Percentiles rank a stretch among this genome's conserved stretches.
Conservation (phyloP, 2,888 invertebrate species). For the Ichneumoninae sp. region DNA sequence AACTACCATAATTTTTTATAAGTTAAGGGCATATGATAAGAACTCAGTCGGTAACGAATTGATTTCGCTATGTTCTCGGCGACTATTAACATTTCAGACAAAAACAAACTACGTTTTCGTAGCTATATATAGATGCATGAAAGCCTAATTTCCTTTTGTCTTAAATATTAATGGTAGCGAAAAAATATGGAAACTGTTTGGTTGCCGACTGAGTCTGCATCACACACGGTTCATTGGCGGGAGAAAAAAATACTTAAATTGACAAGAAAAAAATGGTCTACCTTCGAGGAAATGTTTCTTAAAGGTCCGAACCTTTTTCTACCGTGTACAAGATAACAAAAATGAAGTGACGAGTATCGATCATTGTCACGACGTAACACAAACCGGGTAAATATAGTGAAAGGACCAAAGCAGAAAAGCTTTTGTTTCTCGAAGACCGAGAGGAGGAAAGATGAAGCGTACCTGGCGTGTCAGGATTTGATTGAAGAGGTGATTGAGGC, state of each 20-base stretch:
- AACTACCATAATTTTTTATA: too few species aligned
- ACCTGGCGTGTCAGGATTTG: conserved; percentile 79
- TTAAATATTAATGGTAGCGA: too few species aligned
- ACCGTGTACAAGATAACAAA: not conserved
- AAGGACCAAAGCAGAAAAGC: not conserved
- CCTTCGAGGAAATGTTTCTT: not conserved
- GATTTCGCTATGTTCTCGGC: too few species aligned
- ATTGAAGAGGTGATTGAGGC: conserved; percentile 85
- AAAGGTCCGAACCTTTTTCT: not conserved
- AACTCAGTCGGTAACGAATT: too few species aligned
- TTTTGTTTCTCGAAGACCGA: not conserved
- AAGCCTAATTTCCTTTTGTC: too few species aligned
- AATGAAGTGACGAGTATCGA: not conserved
- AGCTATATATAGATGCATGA: too few species aligned
- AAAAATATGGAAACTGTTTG: too few species aligned
- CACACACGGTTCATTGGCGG: too few species aligned
- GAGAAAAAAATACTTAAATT: not conserved
- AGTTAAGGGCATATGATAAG: too few species aligned
- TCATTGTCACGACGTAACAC: not conserved
- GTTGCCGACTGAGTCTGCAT: too few species aligned
- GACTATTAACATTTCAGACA: too few species aligned
- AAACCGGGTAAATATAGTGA: not conserved
- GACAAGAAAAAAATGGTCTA: not conserved
- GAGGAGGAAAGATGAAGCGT: conserved; percentile 62
- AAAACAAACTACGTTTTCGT: too few species aligned